Evolutionary conservation across 2,113 vertebrate species (phyloP).

Genomic region (Nettapus auritus): DNA sequence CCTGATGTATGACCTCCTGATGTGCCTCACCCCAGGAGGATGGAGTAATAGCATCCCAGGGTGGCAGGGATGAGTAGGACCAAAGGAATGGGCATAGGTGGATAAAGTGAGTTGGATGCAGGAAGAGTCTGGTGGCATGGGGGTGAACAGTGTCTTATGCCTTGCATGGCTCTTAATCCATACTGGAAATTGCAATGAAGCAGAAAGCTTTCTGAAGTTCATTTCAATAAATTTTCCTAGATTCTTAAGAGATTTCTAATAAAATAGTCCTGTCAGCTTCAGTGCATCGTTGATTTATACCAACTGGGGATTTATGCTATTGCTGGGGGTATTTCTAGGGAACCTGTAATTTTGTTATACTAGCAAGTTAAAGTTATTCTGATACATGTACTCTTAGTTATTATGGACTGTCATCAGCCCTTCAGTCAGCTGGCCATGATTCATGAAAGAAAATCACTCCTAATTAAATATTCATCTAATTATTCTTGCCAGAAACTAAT

Average conservation of each 20-base stretch:
- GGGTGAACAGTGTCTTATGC: accelerated
- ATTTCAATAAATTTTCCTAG: not conserved
- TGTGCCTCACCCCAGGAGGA: too few species aligned
- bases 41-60: accelerated
- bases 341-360: conserved; percentile 54
- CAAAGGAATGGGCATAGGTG: accelerated
- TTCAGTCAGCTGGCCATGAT: conserved; percentile 68
- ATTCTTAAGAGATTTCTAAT: conserved; percentile 51
- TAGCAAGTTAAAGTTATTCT: conserved; percentile 34
- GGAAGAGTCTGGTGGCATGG: accelerated
- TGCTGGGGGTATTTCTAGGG: conserved; percentile 41
- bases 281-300: conserved; percentile 45
- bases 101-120: not conserved
- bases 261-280: conserved; percentile 37
- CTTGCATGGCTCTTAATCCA: not conserved
- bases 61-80: not conserved
- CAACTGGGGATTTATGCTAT: conserved; percentile 39
- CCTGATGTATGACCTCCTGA: accelerated
- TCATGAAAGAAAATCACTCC: conserved; percentile 63
- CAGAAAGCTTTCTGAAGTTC: not conserved
- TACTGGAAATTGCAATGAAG: not conserved
- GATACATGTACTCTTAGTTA: conserved; percentile 59
- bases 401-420: conserved; percentile 66
- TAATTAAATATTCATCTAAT: conserved; percentile 71
- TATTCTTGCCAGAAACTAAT: conserved; percentile 73